Percentiles rank a stretch among this genome's conserved stretches.
These are phyloP conservation scores for Chrosomus eos DNA, from an alignment of 2,797 vertebrate genomes.

Conservation along the genomic window DNA sequence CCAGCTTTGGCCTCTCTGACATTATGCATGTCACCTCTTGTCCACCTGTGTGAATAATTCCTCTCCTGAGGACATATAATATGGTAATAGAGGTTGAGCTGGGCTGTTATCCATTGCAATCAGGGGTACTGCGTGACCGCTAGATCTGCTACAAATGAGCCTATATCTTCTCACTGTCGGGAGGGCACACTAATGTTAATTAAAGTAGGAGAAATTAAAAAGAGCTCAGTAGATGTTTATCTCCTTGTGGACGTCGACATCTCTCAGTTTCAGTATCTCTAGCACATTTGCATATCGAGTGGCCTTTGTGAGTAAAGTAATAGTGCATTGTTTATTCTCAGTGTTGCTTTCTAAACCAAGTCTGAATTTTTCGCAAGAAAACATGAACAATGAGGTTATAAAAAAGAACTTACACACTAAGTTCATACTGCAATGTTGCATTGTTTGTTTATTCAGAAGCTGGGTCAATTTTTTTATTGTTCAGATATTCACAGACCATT, in stretches of 20 bases:
- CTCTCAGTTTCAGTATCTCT: background rate
- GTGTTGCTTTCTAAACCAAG: background rate
- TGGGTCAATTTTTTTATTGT: background rate
- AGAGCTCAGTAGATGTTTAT: constrained; percentile 50
- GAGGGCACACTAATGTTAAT: constrained; percentile 63
- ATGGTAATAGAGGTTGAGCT: constrained; percentile 62
- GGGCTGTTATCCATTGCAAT: constrained; percentile 60
- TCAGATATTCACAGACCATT: background rate
- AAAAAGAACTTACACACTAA: background rate
- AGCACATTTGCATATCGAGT: background rate
- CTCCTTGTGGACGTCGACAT: constrained; percentile 32
- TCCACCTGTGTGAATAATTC: constrained; percentile 62
- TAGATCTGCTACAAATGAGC: constrained; percentile 59
- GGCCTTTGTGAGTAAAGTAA: background rate
- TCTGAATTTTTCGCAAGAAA: background rate
- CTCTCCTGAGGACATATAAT: constrained; percentile 58
- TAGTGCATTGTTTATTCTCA: background rate
- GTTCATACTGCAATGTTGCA: too few species aligned
- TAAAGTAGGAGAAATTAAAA: constrained; percentile 62
- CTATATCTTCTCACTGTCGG: constrained; percentile 42
- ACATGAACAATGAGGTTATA: background rate
- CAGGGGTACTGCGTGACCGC: constrained; percentile 51
- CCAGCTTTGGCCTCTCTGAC: constrained; percentile 49
- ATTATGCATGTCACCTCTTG: constrained; percentile 71
- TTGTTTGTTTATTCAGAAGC: background rate